Base-by-base conservation (phyloP, 2,113 vertebrate species). In the Nannospalax galili region DNA sequence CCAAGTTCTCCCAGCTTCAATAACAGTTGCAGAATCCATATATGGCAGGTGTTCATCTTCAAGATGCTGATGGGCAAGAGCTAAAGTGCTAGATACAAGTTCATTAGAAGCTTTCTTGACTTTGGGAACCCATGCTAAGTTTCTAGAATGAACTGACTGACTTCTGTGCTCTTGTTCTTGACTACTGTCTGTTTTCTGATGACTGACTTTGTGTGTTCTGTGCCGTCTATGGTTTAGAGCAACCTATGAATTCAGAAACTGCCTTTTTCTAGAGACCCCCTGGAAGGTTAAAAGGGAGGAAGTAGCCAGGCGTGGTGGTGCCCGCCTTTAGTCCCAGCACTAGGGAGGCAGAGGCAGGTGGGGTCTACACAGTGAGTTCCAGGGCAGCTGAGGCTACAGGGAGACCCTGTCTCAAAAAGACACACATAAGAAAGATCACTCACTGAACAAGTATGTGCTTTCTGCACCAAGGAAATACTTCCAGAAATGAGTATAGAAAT, bases 41-140 rank as follows among this genome's bases (percentile, higher is more conserved):
- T 42, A 14, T 5, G 17, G 93, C 94, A 96, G 78, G 95, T 96
- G 88, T 74, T 92, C 45, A 69, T 28, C 37, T 96, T 72, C 88
- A 69, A 92, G 45, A 95, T 70, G 77, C 32, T 95, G 62, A 62
- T 84, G 48, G n/a, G 81, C 19, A 78, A 37, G 85, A 95, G 15
- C 5, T 52, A 9, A 81, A 58, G 58, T n/a, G 14, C 32, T 52
- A 30, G 35, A 64, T 75, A 72, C 80, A 93, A 78, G 4, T 32
- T 45, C 30, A 64, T 22, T 52, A 20, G 84, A 88, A 35, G n/a
- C 42, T 90, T 69, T 92, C 74, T 69, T 12, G 14, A 77, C 15
- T 32, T 7, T 40, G 10, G 58, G 37, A 70, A 91, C n/a, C 15
- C 15, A 65, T 15, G 82, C 69, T 64, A 12, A 8, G 40, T 75